phyloP scores from a whole-genome alignment of 2,797 vertebrate species.

The Clarias pachynema region DNA sequence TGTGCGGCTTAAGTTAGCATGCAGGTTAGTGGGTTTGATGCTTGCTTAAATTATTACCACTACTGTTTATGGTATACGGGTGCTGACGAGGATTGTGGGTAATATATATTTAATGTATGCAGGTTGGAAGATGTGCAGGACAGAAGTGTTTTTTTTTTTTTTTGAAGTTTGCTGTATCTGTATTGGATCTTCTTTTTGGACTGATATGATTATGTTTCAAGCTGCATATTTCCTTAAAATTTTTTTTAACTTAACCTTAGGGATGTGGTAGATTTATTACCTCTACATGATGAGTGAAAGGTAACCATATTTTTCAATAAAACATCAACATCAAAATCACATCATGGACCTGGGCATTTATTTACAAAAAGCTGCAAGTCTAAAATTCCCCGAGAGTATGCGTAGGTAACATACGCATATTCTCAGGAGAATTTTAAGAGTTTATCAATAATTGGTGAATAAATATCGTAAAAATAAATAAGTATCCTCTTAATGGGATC shows the following conservation, averaged over 20 bases:
- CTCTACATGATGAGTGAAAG: background rate
- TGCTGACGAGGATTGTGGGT: conserved; percentile 19
- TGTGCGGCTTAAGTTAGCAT: background rate
- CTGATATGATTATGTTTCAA: background rate
- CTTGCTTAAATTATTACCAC: conserved; percentile 14
- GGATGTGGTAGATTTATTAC: background rate
- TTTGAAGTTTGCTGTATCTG: background rate
- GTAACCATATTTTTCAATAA: background rate
- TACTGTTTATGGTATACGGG: conserved; percentile 7
- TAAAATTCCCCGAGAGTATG: no score
- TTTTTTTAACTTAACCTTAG: background rate
- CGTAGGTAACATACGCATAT: no score
- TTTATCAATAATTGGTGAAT: no score
- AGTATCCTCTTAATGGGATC: no score
- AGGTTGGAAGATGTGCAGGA: background rate
- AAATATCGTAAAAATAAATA: no score
- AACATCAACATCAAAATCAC: background rate
- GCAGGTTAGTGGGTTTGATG: conserved; percentile 8
- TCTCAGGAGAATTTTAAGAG: no score
- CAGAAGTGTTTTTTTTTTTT: background rate
- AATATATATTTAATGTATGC: background rate
- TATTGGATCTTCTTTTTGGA: background rate
- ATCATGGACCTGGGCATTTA: no score
- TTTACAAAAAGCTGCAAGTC: no score
- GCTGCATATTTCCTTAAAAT: background rate